Base-by-base conservation (phyloP, 1,140 invertebrate species). In the Drosophila teissieri region DNA sequence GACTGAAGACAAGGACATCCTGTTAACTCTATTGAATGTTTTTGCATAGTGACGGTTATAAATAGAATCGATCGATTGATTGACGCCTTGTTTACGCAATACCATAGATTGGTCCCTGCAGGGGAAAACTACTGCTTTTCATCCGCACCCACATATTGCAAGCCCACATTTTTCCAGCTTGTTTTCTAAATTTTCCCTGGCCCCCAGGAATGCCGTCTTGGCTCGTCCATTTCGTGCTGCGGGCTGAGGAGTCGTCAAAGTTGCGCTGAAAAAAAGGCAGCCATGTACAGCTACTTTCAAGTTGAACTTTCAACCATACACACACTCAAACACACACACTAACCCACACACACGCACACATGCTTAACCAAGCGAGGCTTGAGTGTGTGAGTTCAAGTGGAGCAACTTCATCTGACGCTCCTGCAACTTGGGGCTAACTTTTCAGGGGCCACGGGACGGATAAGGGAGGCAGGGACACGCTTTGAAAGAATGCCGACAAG, bases 401-500 rank as follows among this genome's bases (percentile, higher is more conserved):
- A 83, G 82, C 81, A 85, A 76, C 82, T 69, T 74, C 81, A 81
- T 81, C 82, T 84, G 74, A 55, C 58, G 68, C 68, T 82, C 63
- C 83, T 74, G 80, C 80, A 85, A 85, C 82, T 81, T 81, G 82
- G 51, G 64, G 56, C 42, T 46, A 80, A 80, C 72, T 80, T 60
- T 36, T 22, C 36, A 4, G 31, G 51, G 22, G 34, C 10, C 7
- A n/a, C 4, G 37, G 19, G 39, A 5, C 7, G 1, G 22, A 15
- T 40, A 34, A 22, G 51, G 51, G 22, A 14, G 24, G 46, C 22
- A 4, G 46, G 48, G 10, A 27, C 37, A 61, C 45, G 60, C 80
- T 83, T 83, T 83, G 39, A 76, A 85, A 83, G 77, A 73, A 83
- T 80, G 80, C 77, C 80, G 80, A 76, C 80, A 83, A 62, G 55